phyloP scores from a whole-genome alignment of 2,797 vertebrate genomes.

The Crax fasciolata region DNA sequence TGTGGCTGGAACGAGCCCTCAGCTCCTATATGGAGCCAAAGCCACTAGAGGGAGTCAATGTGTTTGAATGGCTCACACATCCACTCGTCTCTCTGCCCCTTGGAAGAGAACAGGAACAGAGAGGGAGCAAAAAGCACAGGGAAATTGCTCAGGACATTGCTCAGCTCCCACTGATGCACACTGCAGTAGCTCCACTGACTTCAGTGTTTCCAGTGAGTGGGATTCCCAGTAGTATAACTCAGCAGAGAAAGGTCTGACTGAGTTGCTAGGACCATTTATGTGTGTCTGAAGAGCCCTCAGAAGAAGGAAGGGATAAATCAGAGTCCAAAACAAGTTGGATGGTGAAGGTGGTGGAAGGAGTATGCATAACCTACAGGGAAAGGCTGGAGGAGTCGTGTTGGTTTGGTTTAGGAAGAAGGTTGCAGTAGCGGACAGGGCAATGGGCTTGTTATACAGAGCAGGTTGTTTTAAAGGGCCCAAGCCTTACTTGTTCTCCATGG shows the following conservation, averaged over 20 bases:
- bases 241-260: background rate
- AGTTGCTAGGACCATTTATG: background rate
- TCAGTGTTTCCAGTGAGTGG: slow-evolving; percentile 20
- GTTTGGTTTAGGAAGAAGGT: background rate
- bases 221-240: background rate
- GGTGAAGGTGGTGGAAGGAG: background rate
- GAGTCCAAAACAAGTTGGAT: background rate
- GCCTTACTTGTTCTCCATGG: fast-evolving
- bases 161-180: background rate
- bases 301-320: background rate
- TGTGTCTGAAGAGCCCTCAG: background rate
- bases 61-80: slow-evolving; percentile 39
- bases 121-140: background rate
- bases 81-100: slow-evolving; percentile 33
- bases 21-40: slow-evolving; percentile 26
- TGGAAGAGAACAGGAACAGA: slow-evolving; percentile 1
- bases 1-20: background rate
- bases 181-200: slow-evolving; percentile 36
- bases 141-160: background rate
- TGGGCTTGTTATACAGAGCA: background rate
- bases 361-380: background rate
- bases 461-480: background rate
- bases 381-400: background rate
- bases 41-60: slow-evolving; percentile 75
- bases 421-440: background rate